Percentiles rank a stretch among this genome's conserved stretches.
Conservation (phyloP, 2,797 vertebrate genomes). For the Lateolabrax maculatus region DNA sequence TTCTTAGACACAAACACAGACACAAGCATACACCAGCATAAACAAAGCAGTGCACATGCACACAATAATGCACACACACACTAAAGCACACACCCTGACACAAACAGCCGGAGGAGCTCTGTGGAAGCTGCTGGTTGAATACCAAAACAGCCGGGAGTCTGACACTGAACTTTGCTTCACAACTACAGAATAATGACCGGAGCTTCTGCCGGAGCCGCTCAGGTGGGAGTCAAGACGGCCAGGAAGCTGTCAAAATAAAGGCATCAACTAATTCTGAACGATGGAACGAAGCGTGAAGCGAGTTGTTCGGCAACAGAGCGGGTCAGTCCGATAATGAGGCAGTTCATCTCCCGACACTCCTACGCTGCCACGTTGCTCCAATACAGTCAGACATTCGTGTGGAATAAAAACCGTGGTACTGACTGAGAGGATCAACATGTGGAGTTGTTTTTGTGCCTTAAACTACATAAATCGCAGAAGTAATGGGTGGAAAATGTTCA, state of each 20-base stretch:
- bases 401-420: too few species aligned
- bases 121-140: conserved; percentile 18
- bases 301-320: neutral
- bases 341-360: neutral
- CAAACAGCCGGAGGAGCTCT: conserved; percentile 21
- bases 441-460: too few species aligned
- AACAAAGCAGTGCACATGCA: neutral
- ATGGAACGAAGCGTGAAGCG: neutral
- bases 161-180: conserved; percentile 2
- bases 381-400: neutral
- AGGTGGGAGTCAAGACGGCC: too few species aligned
- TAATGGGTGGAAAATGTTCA: too few species aligned
- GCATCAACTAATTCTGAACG: neutral
- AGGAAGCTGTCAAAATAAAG: conserved; percentile 7
- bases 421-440: too few species aligned
- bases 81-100: neutral
- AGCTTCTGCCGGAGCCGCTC: conserved; percentile 9
- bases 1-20: neutral
- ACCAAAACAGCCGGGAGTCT: conserved; percentile 8
- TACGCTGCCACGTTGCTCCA: neutral
- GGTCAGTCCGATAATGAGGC: neutral
- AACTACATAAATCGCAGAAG: too few species aligned
- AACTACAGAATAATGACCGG: conserved; percentile 26
- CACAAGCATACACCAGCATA: neutral
- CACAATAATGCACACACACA: neutral